Percentiles rank a stretch among this genome's conserved stretches.
These are phyloP conservation scores for Sebastes aleutianus DNA, from an alignment of 2,797 vertebrate genomes.

Conservation along the genomic window DNA sequence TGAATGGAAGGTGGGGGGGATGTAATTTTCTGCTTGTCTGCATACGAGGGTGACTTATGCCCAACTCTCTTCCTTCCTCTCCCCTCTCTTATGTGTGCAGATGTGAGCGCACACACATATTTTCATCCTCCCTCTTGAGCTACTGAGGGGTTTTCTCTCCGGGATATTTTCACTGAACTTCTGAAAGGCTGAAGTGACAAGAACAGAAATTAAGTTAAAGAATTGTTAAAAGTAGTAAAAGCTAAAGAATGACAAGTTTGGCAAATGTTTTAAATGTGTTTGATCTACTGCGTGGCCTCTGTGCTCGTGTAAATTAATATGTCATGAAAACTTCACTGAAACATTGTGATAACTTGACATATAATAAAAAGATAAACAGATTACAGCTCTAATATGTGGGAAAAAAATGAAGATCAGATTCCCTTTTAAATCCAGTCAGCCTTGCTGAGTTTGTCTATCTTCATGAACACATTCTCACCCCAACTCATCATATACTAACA, in stretches of 20 bases:
- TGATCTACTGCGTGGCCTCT: slow-evolving; percentile 10
- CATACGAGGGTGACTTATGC: slow-evolving; percentile 81
- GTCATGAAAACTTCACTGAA: not conserved
- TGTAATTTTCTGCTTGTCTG: slow-evolving; percentile 88
- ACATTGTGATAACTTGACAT: not conserved
- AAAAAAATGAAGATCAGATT: slow-evolving; percentile 18
- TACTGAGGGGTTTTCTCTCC: slow-evolving; percentile 31
- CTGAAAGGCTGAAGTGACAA: slow-evolving; percentile 45
- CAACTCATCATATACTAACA: no score
- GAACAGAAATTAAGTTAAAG: slow-evolving; percentile 12
- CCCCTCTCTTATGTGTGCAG: slow-evolving; percentile 28
- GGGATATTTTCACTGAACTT: slow-evolving; percentile 35
- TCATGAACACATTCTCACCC: not conserved
- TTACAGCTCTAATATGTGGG: slow-evolving; percentile 12
- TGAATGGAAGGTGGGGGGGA: slow-evolving; percentile 71
- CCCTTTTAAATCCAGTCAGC: not conserved
- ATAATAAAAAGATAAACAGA: not conserved
- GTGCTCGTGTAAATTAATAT: slow-evolving; percentile 17
- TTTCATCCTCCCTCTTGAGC: slow-evolving; percentile 9
- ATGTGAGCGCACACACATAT: slow-evolving; percentile 4
- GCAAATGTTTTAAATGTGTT: slow-evolving; percentile 23
- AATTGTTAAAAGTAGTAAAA: not conserved
- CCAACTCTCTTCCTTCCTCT: slow-evolving; percentile 67
- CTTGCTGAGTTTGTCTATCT: slow-evolving; percentile 6
- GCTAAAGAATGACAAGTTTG: slow-evolving; percentile 28